phyloP scores from a whole-genome alignment of 2,888 invertebrate genomes.

The Troilus luridus region DNA sequence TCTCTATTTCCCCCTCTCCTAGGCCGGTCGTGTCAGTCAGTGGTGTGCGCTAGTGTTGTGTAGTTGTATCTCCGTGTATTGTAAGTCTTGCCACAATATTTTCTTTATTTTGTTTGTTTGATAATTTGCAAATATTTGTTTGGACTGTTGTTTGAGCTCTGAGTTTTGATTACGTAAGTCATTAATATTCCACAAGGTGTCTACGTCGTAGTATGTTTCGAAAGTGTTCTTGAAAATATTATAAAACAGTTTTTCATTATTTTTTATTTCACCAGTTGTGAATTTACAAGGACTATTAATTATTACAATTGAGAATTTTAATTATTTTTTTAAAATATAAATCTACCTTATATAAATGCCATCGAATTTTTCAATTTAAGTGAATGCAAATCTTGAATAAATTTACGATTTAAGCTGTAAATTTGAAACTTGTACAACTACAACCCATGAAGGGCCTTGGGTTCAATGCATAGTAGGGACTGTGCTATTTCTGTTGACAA shows the following conservation, averaged over 20 bases:
- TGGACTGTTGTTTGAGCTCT: background rate
- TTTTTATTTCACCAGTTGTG: no score
- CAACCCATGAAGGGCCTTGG: no score
- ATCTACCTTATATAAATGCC: no score
- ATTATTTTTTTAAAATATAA: no score
- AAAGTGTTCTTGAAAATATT: background rate
- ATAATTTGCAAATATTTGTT: background rate
- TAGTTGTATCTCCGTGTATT: background rate
- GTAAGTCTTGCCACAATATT: background rate
- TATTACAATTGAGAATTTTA: no score
- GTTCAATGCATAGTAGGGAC: no score
- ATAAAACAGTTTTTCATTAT: background rate
- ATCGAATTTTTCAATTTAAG: no score
- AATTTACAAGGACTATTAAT: no score
- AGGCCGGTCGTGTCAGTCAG: slow-evolving; percentile 15
- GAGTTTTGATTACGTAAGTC: slow-evolving; percentile 16
- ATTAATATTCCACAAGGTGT: slow-evolving; percentile 17
- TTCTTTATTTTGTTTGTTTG: slow-evolving; percentile 12
- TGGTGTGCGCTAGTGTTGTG: slow-evolving; percentile 20
- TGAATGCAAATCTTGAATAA: no score
- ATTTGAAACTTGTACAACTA: no score
- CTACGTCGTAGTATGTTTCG: background rate
- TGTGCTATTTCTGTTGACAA: no score
- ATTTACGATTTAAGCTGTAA: no score
- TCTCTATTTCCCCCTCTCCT: background rate